phyloP scores from a whole-genome alignment of 2,888 invertebrate genomes.

The Callinectes sapidus region DNA sequence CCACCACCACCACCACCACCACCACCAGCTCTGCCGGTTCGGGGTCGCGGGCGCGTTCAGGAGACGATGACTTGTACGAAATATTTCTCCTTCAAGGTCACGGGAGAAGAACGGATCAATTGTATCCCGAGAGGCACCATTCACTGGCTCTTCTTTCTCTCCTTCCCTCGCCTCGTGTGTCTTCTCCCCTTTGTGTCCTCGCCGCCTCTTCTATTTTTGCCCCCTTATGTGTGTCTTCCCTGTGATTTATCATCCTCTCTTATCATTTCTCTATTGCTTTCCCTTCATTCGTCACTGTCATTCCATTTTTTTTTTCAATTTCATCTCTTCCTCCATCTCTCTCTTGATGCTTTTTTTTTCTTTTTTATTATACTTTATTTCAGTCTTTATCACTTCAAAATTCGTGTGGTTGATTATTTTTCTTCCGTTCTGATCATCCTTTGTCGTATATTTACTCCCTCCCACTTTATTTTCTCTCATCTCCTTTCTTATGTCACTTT shows the following conservation, averaged over 20 bases:
- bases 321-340: background rate
- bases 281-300: background rate
- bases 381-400: background rate
- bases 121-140: background rate
- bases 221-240: background rate
- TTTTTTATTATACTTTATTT: no score
- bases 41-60: background rate
- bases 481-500: background rate
- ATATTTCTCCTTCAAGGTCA: background rate
- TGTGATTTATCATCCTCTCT: background rate
- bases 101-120: slow-evolving; percentile 16
- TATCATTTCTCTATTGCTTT: background rate
- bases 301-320: background rate
- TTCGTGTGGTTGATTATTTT: background rate
- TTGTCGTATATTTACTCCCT: background rate
- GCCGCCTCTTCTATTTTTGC: background rate
- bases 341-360: background rate
- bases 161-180: background rate
- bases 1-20: slow-evolving; percentile 25
- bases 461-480: no score
- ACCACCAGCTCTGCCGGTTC: background rate
- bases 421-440: background rate
- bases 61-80: slow-evolving; percentile 7
- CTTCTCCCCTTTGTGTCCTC: background rate
- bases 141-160: background rate